phyloP scores from a whole-genome alignment of 2,888 invertebrate species.

The Physocephala rufipes region DNA sequence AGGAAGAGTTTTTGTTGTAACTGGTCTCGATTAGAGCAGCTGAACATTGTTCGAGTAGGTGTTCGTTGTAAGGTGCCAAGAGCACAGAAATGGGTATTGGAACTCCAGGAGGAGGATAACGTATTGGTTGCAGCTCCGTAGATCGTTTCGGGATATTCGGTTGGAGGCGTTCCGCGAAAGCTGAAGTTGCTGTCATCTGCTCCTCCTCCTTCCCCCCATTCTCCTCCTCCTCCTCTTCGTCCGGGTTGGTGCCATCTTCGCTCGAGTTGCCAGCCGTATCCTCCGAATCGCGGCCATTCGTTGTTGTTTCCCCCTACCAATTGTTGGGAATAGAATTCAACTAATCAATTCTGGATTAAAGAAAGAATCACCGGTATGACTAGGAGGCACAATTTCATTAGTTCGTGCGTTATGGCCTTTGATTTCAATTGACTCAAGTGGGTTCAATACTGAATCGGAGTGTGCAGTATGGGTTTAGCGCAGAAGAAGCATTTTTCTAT shows the following conservation, averaged over 20 bases:
- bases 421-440: too few species aligned
- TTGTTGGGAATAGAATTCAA: conserved; percentile 67
- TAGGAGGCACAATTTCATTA: not conserved
- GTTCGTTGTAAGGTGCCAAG: conserved; percentile 61
- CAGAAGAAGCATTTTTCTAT: too few species aligned
- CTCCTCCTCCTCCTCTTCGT: conserved; percentile 30
- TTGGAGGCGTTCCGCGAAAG: conserved; percentile 51
- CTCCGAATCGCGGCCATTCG: conserved; percentile 67
- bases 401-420: too few species aligned
- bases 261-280: conserved; percentile 66
- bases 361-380: conserved; percentile 49
- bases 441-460: too few species aligned
- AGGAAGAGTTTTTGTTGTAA: conserved; percentile 40
- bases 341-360: conserved; percentile 66
- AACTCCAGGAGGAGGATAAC: conserved; percentile 47
- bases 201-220: conserved; percentile 42
- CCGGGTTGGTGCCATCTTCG: conserved; percentile 52
- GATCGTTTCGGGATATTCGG: conserved; percentile 50
- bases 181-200: conserved; percentile 46
- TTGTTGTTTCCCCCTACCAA: conserved; percentile 68
- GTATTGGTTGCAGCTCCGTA: conserved; percentile 53
- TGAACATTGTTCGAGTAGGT: conserved; percentile 61
- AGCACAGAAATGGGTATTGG: conserved; percentile 45
- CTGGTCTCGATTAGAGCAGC: conserved; percentile 41
- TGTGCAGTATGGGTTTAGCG: too few species aligned